Evolutionary conservation across 2,797 vertebrate species (phyloP), one percentile per base, ranked within the genome.

Genomic region (Lepus townsendii): DNA sequence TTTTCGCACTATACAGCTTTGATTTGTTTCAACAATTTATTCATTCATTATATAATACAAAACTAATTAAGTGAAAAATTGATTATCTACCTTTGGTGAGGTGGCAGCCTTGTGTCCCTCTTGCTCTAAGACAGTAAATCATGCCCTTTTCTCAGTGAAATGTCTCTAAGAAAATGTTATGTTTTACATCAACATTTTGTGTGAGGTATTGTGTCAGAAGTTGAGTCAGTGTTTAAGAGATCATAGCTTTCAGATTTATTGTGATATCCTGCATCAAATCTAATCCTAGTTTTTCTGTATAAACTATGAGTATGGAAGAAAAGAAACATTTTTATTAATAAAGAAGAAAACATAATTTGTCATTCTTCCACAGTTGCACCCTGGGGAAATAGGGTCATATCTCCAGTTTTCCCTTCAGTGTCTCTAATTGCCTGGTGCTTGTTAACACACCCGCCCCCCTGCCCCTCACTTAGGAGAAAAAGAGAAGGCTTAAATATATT

Each of bases 41-140:
- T 96, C 83, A 75, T 32, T 80, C 79, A 96, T 96, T 14, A 90
- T 95, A 95, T 83, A 93, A 91, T 88, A 68, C 71, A 92, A 72
- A 96, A 91, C 26, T 96, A 79, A 93, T 93, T 94, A 65, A 94
- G 85, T 90, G 42, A 86, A 84, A 97, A 96, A 97, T 90, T 93
- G 86, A 96, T 91, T 95, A 75, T 79, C 4, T 85, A 69, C 4
- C 17, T 97, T 72, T 88, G 82, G 65, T 90, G 77, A 91, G 60
- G 72, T 62, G 30, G 47, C 63, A 90, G 20, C 26, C 60, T 86
- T 87, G 3, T 82, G 76, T 96, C 27, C 88, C 5, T 96, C 42
- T 75, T 95, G 38, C 50, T 87, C 20, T 95, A 88, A 97, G 95
- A 80, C 27, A 63, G n/a, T 89, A 75, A 80, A 57, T 32, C 66